A percentile compares a stretch with the other conserved stretches of the same genome.
These are phyloP conservation scores for Melitaea cinxia DNA, from an alignment of 1,140 invertebrate genomes.

Conservation along the genomic window DNA sequence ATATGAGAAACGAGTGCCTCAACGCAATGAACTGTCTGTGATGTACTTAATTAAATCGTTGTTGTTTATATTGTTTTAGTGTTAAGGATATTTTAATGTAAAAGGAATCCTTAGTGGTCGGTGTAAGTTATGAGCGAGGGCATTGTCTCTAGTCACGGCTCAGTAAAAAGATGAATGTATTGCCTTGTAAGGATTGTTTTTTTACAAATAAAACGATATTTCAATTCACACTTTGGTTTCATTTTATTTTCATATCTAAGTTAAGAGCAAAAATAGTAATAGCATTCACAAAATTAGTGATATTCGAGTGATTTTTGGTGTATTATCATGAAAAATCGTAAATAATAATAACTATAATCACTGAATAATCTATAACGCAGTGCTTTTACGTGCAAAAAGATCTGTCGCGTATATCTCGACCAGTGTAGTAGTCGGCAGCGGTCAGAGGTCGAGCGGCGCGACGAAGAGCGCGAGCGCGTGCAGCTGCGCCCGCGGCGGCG, in stretches of 20 bases:
- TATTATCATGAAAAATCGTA: too few relatives aligned
- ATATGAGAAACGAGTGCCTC: slow-evolving; percentile 39
- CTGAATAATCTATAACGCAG: too few relatives aligned
- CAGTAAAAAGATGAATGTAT: slow-evolving; percentile 20
- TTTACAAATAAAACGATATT: slow-evolving; percentile 45
- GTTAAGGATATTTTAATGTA: slow-evolving; percentile 33
- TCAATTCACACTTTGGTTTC: slow-evolving; percentile 22
- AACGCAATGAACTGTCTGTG: slow-evolving; percentile 53
- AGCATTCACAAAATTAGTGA: too few relatives aligned
- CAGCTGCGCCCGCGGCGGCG: slow-evolving; percentile 42
- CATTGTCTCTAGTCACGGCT: slow-evolving; percentile 46
- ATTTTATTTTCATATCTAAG: neutral
- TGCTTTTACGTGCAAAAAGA: too few relatives aligned
- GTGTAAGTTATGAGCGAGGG: slow-evolving; percentile 37
- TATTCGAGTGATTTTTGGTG: too few relatives aligned
- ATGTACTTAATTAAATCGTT: slow-evolving; percentile 37
- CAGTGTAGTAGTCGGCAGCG: neutral
- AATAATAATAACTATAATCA: too few relatives aligned
- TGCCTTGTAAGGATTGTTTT: slow-evolving; percentile 37
- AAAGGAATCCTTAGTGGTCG: slow-evolving; percentile 38
- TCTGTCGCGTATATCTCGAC: too few relatives aligned
- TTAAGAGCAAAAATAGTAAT: too few relatives aligned
- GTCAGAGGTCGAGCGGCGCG: slow-evolving; percentile 25
- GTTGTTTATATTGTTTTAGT: slow-evolving; percentile 34
- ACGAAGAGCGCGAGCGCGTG: slow-evolving; percentile 59